These are phyloP conservation scores for Agrenia bidenticulata DNA, from an alignment of 2,888 invertebrate species.

Conservation along the genomic window DNA sequence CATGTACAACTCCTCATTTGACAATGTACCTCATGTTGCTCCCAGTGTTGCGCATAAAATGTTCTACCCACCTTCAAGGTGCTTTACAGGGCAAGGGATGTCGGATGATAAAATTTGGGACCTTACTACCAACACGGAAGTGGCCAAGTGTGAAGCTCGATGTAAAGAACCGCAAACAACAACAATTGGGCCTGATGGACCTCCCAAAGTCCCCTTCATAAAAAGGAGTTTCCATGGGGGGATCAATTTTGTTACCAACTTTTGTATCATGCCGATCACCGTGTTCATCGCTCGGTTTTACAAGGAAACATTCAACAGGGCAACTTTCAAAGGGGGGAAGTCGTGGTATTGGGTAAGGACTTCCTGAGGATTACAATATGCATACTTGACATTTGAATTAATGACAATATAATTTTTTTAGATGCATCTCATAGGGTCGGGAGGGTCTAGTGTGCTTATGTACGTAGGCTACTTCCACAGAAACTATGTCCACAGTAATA, in stretches of 20 bases:
- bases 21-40: neutral
- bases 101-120: too few species aligned
- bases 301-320: conserved; percentile 34
- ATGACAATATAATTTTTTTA: conserved; percentile 4
- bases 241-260: conserved; percentile 36
- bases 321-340: conserved; percentile 29
- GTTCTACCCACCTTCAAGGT: too few species aligned
- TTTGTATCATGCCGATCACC: conserved; percentile 40
- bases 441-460: conserved; percentile 31
- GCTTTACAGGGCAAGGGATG: too few species aligned
- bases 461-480: conserved; percentile 36
- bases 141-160: neutral
- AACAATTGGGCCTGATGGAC: neutral
- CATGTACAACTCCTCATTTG: conserved; percentile 12
- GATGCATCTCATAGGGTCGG: conserved; percentile 40
- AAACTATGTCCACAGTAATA: conserved; percentile 4
- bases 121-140: too few species aligned
- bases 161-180: conserved; percentile 16
- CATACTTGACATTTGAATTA: neutral
- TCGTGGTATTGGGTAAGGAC: conserved; percentile 38
- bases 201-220: neutral
- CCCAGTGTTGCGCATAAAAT: neutral
- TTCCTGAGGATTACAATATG: too few species aligned
- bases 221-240: conserved; percentile 33
- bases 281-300: conserved; percentile 37